Percentiles rank a stretch among this genome's conserved stretches.
phyloP scores from a whole-genome alignment of 2,797 vertebrate species.

The Micrastur ruficollis region DNA sequence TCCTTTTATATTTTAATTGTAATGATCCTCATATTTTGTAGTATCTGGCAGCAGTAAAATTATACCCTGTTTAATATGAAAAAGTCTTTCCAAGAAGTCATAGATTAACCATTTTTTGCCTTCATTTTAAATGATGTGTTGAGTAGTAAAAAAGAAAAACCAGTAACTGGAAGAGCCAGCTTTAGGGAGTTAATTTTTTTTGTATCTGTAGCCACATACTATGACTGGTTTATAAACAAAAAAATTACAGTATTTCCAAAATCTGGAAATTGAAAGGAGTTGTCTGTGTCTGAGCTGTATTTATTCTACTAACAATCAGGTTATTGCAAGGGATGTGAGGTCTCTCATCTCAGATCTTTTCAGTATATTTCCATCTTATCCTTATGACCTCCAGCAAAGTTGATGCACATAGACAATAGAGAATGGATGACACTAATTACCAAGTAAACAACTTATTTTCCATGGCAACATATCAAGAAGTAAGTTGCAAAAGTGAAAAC shows the following conservation, averaged over 20 bases:
- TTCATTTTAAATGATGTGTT: not conserved
- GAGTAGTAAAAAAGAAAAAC: not conserved
- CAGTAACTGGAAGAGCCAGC: not conserved
- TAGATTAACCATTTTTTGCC: not conserved
- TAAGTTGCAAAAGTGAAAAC: not conserved
- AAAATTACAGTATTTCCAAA: not conserved
- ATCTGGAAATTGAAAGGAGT: not conserved
- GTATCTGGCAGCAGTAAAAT: not conserved
- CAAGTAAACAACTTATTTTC: not conserved
- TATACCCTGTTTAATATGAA: not conserved
- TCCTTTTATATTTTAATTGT: conserved; percentile 13
- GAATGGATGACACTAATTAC: not conserved
- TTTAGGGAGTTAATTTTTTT: not conserved
- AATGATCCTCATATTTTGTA: not conserved
- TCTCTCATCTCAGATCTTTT: not conserved
- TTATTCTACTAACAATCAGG: not conserved
- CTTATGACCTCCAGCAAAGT: not conserved
- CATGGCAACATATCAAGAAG: not conserved
- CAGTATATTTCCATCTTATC: not conserved
- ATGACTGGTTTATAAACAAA: not conserved
- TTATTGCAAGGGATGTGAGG: not conserved
- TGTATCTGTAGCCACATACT: not conserved
- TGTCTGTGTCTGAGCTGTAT: not conserved
- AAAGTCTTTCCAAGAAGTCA: not conserved
- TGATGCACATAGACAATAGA: not conserved